Evolutionary conservation across 2,888 invertebrate species (phyloP).

Genomic region (Thumatha senex): DNA sequence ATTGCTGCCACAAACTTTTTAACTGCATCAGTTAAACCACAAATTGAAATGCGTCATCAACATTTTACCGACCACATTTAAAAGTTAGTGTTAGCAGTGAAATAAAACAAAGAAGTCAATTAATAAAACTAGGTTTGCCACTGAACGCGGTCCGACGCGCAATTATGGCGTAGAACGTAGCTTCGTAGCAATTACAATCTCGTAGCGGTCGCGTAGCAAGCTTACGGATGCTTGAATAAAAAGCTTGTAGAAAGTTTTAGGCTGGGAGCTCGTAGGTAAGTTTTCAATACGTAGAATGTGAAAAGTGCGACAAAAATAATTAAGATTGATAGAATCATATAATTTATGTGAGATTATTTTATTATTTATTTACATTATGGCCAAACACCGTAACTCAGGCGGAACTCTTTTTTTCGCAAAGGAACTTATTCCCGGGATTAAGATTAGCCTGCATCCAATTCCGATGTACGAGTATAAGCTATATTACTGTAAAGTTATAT

Average conservation of each 20-base stretch:
- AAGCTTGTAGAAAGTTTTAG: conserved; percentile 33
- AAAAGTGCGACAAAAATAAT: background rate
- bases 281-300: no score
- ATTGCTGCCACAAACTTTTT: conserved; percentile 40
- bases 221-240: conserved; percentile 42
- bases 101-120: conserved; percentile 64
- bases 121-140: conserved; percentile 51
- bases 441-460: no score
- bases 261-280: background rate
- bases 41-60: conserved; percentile 45
- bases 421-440: no score
- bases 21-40: conserved; percentile 47
- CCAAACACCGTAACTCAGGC: no score
- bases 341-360: no score
- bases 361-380: no score
- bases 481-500: no score
- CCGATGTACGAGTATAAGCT: no score
- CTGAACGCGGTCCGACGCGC: conserved; percentile 34
- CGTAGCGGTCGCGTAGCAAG: conserved; percentile 50
- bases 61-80: conserved; percentile 42
- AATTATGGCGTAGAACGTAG: conserved; percentile 51
- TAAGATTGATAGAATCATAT: no score
- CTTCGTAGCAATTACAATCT: conserved; percentile 60
- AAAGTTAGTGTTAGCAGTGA: conserved; percentile 35
- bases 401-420: no score